Conservation (phyloP, 2,797 vertebrate genomes). For the Clarias laeviceps region DNA sequence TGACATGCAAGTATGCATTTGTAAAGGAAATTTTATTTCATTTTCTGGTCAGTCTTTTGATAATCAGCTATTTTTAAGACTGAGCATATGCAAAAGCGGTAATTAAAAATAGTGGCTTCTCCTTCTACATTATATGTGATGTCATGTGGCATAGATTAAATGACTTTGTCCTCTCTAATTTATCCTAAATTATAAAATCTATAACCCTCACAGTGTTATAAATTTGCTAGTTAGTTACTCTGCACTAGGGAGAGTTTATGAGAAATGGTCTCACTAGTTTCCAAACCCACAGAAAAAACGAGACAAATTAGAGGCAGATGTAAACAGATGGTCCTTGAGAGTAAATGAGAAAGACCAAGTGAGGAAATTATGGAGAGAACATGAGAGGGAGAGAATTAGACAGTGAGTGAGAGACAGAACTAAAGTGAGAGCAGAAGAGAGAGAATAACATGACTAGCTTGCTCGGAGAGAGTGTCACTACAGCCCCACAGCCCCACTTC, state of each 20-base stretch:
- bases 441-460: conserved; percentile 10
- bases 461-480: background rate
- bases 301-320: conserved; percentile 22
- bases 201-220: background rate
- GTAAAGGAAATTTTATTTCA: background rate
- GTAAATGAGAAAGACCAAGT: conserved; percentile 43
- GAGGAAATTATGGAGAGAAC: conserved; percentile 39
- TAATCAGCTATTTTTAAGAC: background rate
- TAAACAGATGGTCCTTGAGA: conserved; percentile 33
- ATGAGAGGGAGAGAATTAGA: conserved; percentile 45
- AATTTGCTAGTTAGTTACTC: background rate
- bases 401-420: conserved; percentile 47
- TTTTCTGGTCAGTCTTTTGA: background rate
- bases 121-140: background rate
- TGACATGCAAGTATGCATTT: background rate
- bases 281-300: background rate
- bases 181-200: background rate
- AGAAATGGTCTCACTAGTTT: background rate
- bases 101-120: background rate
- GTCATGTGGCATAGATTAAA: background rate
- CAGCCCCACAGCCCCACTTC: conserved; percentile 33
- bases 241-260: background rate
- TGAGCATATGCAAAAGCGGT: background rate
- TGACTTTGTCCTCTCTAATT: background rate
- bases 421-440: conserved; percentile 3